phyloP scores from a whole-genome alignment of 2,888 invertebrate genomes.

The Drosophila nr. perissopoda region DNA sequence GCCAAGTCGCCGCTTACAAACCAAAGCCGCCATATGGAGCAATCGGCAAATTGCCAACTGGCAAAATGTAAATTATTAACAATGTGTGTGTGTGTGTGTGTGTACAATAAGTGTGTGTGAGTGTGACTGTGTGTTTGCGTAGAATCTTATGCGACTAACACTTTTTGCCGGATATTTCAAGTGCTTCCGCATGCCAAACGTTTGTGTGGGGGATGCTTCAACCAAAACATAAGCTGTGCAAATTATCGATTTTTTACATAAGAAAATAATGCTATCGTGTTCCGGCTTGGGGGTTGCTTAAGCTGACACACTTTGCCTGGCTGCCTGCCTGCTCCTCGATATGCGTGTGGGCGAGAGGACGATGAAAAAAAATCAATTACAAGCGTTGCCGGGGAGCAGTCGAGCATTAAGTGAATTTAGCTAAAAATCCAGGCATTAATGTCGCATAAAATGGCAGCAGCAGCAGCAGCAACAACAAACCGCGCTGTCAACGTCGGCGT shows the following conservation, averaged over 20 bases:
- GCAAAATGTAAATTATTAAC: conserved; percentile 63
- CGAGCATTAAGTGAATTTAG: conserved; percentile 68
- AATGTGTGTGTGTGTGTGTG: conserved; percentile 17
- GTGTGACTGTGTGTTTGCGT: conserved; percentile 26
- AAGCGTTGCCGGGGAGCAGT: conserved; percentile 20
- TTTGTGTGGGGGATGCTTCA: conserved; percentile 33
- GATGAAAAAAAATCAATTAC: conserved; percentile 70
- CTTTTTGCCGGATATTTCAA: conserved; percentile 72
- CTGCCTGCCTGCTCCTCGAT: background rate
- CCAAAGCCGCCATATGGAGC: conserved; percentile 66
- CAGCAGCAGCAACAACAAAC: conserved; percentile 14
- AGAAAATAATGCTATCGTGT: conserved; percentile 45
- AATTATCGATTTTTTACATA: conserved; percentile 75
- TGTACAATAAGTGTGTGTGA: conserved; percentile 22
- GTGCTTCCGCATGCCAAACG: conserved; percentile 59
- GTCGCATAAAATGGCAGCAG: conserved; percentile 55
- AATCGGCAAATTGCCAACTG: conserved; percentile 32
- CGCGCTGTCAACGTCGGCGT: conserved; percentile 14
- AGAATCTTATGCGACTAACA: conserved; percentile 14
- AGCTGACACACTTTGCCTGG: conserved; percentile 66
- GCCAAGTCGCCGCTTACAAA: conserved; percentile 18
- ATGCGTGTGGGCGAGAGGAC: conserved; percentile 3
- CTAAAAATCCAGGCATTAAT: conserved; percentile 69
- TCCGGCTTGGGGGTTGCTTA: conserved; percentile 9
- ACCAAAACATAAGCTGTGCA: conserved; percentile 65